These are phyloP conservation scores for Cephus rjabovi DNA, from an alignment of 2,888 invertebrate species.

Conservation along the genomic window DNA sequence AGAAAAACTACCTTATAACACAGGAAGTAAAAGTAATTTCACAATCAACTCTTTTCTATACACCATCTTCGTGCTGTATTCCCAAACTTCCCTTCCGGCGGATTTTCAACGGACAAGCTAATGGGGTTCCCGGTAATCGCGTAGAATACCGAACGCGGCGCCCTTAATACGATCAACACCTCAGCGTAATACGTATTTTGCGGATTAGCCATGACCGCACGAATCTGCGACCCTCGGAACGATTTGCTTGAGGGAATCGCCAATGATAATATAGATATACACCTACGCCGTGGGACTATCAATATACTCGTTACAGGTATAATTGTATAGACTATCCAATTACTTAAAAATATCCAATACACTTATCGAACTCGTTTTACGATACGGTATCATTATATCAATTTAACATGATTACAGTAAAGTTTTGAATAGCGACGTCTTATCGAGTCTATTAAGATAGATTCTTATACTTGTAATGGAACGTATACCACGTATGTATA, in stretches of 20 bases:
- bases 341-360: background rate
- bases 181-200: background rate
- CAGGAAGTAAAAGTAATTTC: background rate
- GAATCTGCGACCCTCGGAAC: background rate
- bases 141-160: background rate
- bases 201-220: background rate
- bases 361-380: background rate
- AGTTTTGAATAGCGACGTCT: background rate
- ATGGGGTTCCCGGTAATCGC: background rate
- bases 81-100: background rate
- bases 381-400: background rate
- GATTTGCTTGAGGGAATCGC: background rate
- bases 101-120: background rate
- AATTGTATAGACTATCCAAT: background rate
- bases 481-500: background rate
- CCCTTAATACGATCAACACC: background rate
- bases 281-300: background rate
- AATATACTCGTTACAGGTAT: background rate
- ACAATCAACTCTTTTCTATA: background rate
- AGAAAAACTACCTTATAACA: background rate
- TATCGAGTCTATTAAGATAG: background rate
- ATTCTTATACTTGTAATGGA: background rate
- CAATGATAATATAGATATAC: background rate
- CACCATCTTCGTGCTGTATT: background rate
- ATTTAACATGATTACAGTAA: background rate